These are phyloP conservation scores for Albula glossodonta DNA, from an alignment of 2,113 vertebrate species.

Conservation along the genomic window DNA sequence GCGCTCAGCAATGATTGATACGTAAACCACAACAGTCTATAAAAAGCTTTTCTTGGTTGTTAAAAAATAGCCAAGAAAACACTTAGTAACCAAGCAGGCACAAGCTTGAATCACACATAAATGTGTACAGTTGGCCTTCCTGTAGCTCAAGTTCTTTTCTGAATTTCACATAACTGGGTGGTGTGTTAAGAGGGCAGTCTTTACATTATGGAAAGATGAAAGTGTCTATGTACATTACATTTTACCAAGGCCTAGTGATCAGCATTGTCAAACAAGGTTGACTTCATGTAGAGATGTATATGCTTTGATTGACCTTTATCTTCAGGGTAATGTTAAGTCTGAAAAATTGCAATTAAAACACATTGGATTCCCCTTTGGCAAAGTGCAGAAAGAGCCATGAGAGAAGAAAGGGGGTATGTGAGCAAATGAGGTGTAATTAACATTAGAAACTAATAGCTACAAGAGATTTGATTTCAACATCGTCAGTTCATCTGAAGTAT, in stretches of 20 bases:
- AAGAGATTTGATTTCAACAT: background rate
- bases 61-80: background rate
- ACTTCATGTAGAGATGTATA: slow-evolving; percentile 28
- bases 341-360: background rate
- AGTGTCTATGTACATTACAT: slow-evolving; percentile 27
- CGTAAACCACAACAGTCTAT: slow-evolving; percentile 20
- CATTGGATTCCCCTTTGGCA: background rate
- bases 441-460: background rate
- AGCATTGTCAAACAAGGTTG: slow-evolving; percentile 30
- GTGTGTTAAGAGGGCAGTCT: slow-evolving; percentile 18
- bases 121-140: background rate
- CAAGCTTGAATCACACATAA: background rate
- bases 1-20: slow-evolving; percentile 33
- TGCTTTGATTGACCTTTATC: slow-evolving; percentile 10
- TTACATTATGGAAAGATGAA: slow-evolving; percentile 39
- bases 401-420: background rate
- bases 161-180: slow-evolving; percentile 11
- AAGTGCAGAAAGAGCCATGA: background rate
- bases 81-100: background rate
- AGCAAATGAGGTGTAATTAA: background rate
- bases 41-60: background rate
- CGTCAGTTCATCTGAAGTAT: background rate
- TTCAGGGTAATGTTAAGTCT: slow-evolving; percentile 14
- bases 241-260: slow-evolving; percentile 20
- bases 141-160: background rate